A percentile compares a stretch with the other conserved stretches of the same genome.
Evolutionary conservation across 2,113 vertebrate genomes (phyloP).

Genomic region (Orthonyx spaldingii): DNA sequence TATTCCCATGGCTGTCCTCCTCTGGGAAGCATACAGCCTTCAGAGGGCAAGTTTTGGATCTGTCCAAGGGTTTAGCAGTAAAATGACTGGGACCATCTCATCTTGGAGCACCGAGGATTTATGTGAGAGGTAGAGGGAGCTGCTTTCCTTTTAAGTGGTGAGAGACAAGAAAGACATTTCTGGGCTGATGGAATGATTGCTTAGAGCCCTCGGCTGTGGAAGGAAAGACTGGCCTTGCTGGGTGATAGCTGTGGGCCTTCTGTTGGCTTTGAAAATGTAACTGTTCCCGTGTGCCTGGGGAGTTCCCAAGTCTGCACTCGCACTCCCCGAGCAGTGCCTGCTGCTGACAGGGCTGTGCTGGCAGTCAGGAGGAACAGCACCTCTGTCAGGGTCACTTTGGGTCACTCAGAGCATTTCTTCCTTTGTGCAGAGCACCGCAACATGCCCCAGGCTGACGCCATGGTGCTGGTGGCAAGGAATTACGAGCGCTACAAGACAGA

Average conservation of each 20-base stretch:
- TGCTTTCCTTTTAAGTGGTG: neutral
- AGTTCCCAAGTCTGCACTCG: neutral
- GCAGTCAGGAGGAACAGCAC: neutral
- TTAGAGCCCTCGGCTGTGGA: neutral
- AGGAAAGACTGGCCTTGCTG: neutral
- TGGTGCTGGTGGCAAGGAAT: constrained; percentile 93
- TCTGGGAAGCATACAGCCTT: neutral
- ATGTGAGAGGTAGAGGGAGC: constrained; percentile 20
- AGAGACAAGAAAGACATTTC: neutral
- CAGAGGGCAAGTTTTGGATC: neutral
- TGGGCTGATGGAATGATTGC: neutral
- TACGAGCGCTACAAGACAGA: constrained; percentile 90
- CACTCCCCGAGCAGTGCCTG: neutral
- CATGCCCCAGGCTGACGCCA: constrained; percentile 96
- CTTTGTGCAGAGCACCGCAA: constrained; percentile 87
- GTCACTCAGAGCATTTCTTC: neutral
- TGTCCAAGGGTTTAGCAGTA: neutral
- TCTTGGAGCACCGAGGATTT: neutral
- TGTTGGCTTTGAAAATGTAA: neutral
- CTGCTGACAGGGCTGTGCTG: neutral
- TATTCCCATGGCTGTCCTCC: neutral
- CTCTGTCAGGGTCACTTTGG: neutral
- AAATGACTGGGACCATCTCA: neutral
- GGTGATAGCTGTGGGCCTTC: neutral
- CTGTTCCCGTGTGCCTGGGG: neutral